A percentile compares a stretch with the other conserved stretches of the same genome.
Conservation (phyloP, 30 jellyfish, hydroid and myxozoan species). For the Rhopilema esculentum region DNA sequence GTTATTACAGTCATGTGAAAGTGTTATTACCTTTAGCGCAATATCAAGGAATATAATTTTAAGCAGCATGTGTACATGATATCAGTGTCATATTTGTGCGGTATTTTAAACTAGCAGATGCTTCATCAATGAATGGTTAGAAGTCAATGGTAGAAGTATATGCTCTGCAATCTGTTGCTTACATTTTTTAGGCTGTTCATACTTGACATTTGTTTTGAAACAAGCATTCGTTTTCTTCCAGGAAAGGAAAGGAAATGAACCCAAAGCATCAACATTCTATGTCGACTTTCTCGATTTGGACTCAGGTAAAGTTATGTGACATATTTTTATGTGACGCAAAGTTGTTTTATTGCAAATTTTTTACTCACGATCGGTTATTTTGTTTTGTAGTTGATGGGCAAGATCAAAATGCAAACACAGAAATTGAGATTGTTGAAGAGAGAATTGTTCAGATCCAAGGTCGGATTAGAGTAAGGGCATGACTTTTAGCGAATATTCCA, state of each 20-base stretch:
- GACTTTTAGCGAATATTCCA: neutral
- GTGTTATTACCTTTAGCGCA: no score
- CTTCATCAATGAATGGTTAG: no score
- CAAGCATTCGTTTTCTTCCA: neutral
- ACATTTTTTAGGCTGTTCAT: no score
- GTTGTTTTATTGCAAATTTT: no score
- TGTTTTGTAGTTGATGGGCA: conserved; percentile 3
- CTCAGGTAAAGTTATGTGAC: neutral
- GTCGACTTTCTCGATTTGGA: conserved; percentile 5
- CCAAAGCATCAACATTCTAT: conserved; percentile 10
- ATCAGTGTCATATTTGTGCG: no score
- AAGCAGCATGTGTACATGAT: no score
- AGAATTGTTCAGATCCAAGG: conserved; percentile 12
- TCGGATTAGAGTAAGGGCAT: conserved; percentile 6
- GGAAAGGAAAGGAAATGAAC: conserved; percentile 8
- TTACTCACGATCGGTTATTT: neutral
- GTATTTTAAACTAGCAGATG: no score
- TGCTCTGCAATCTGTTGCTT: no score
- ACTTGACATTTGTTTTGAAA: neutral
- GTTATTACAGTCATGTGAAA: no score
- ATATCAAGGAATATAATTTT: no score
- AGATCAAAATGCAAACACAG: neutral
- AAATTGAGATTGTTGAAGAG: conserved; percentile 27
- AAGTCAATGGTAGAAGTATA: no score
- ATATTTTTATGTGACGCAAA: no score